phyloP scores from a whole-genome alignment of 30 jellyfish, hydroid and myxozoan genomes.

The Mastigias papua region DNA sequence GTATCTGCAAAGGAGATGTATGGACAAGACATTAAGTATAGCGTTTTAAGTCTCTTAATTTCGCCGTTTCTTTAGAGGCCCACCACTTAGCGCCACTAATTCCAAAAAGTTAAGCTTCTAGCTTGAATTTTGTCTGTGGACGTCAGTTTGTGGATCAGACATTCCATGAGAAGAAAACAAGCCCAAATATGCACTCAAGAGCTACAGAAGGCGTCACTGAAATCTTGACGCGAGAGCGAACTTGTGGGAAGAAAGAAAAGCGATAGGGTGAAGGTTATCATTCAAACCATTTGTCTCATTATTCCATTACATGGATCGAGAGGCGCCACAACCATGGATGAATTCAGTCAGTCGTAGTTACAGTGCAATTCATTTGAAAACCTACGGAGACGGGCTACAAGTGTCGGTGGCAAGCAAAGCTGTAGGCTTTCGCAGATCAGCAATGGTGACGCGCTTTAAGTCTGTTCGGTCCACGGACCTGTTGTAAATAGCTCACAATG shows the following conservation, averaged over 20 bases:
- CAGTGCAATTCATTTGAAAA: constrained; percentile 43
- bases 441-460: constrained; percentile 50
- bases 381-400: constrained; percentile 45
- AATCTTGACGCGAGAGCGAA: constrained; percentile 32
- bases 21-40: neutral
- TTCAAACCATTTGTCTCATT: constrained; percentile 31
- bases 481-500: constrained; percentile 60
- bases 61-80: neutral
- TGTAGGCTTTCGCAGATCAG: constrained; percentile 61
- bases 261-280: constrained; percentile 36
- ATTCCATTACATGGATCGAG: constrained; percentile 26
- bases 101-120: constrained; percentile 7
- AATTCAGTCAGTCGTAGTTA: constrained; percentile 22
- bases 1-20: neutral
- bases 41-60: constrained; percentile 14
- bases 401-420: constrained; percentile 67
- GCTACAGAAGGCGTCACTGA: constrained; percentile 52
- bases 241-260: constrained; percentile 46
- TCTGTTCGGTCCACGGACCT: constrained; percentile 55
- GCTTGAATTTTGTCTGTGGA: constrained; percentile 7
- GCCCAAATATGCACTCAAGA: constrained; percentile 51
- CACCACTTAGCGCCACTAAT: constrained; percentile 28
- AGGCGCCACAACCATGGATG: constrained; percentile 68
- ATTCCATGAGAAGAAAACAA: constrained; percentile 35
- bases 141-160: constrained; percentile 47